Percentiles rank a stretch among this genome's conserved stretches.
phyloP scores from a whole-genome alignment of 2,888 invertebrate genomes.

The Hipparchia sbordonii region DNA sequence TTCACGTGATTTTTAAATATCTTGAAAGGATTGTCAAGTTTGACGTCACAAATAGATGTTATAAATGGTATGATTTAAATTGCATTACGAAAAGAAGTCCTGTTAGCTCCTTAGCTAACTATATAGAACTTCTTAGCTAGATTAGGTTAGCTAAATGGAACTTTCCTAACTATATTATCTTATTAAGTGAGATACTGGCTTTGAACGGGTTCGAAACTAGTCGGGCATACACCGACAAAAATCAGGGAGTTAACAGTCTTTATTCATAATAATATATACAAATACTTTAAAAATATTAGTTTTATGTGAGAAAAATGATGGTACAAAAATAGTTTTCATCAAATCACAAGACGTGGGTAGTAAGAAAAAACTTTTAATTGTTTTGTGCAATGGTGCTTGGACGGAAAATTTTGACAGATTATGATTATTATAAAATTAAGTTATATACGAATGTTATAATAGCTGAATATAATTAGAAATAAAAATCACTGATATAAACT shows the following conservation, averaged over 20 bases:
- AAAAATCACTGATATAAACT: constrained; percentile 44
- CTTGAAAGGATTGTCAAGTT: no score
- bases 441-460: neutral
- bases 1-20: no score
- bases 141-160: no score
- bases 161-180: no score
- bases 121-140: no score
- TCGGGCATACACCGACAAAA: neutral
- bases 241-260: neutral
- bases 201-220: neutral
- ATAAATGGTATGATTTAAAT: no score
- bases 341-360: constrained; percentile 2
- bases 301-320: constrained; percentile 39
- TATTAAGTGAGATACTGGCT: neutral
- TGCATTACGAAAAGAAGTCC: no score
- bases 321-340: constrained; percentile 7
- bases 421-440: constrained; percentile 7
- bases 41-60: no score
- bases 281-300: neutral
- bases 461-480: constrained; percentile 26
- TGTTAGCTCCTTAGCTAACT: no score
- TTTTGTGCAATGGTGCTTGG: constrained; percentile 37
- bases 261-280: neutral
- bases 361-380: constrained; percentile 7
- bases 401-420: constrained; percentile 40